phyloP scores from a whole-genome alignment of 1,140 invertebrate species.

The Telenomus remus region DNA sequence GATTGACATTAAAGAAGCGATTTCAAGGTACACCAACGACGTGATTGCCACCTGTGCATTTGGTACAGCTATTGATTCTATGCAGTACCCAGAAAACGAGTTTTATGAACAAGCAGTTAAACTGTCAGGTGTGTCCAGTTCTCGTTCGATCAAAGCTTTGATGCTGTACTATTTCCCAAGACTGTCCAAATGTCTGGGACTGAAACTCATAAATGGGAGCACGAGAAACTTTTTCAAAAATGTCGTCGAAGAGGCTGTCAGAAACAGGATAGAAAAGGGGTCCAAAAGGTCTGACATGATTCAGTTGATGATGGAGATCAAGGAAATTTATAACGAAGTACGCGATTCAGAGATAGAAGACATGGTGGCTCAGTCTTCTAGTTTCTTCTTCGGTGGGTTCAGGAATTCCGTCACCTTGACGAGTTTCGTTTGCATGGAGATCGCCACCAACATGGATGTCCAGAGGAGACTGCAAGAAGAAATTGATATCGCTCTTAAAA shows the following conservation, averaged over 20 bases:
- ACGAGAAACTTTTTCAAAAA: slow-evolving; percentile 62
- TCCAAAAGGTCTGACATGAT: slow-evolving; percentile 75
- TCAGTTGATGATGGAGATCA: slow-evolving; percentile 73
- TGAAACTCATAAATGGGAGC: slow-evolving; percentile 48
- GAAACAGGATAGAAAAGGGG: slow-evolving; percentile 69
- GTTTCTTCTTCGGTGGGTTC: slow-evolving; percentile 75
- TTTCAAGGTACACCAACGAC: slow-evolving; percentile 39
- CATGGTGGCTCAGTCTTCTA: slow-evolving; percentile 40
- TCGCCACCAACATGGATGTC: slow-evolving; percentile 77
- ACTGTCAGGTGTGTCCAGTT: slow-evolving; percentile 56
- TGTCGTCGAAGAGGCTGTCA: slow-evolving; percentile 74
- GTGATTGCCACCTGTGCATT: slow-evolving; percentile 43
- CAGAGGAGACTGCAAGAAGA: slow-evolving; percentile 72
- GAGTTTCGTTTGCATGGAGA: slow-evolving; percentile 72
- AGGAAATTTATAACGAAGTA: not conserved
- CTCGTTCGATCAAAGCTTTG: slow-evolving; percentile 58
- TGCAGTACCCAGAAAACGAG: slow-evolving; percentile 31
- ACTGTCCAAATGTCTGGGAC: slow-evolving; percentile 36
- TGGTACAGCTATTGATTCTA: slow-evolving; percentile 31
- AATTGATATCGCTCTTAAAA: slow-evolving; percentile 31
- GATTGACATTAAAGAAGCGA: slow-evolving; percentile 57
- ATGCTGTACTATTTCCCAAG: slow-evolving; percentile 35
- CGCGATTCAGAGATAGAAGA: slow-evolving; percentile 3
- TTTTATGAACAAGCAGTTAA: slow-evolving; percentile 27
- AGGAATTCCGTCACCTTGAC: slow-evolving; percentile 78